Conservation (phyloP, 2,888 invertebrate genomes). For the Hesperia comma region DNA sequence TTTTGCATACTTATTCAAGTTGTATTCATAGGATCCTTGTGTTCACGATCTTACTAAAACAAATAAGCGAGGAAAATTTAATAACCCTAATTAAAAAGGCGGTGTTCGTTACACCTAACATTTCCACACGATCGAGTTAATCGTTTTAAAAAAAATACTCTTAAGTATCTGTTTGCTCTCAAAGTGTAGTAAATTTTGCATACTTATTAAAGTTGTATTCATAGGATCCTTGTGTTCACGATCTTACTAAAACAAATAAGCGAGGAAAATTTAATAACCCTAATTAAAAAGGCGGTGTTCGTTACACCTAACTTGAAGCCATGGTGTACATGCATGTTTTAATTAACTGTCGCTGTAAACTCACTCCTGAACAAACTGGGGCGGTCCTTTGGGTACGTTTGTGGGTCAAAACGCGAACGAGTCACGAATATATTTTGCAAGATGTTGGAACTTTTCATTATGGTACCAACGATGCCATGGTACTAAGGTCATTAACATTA, state of each 20-base stretch:
- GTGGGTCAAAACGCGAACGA: slow-evolving; percentile 29
- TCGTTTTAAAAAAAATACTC: too few species aligned
- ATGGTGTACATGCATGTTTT: slow-evolving; percentile 24
- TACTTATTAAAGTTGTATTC: too few species aligned
- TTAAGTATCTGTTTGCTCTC: too few species aligned
- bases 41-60: too few species aligned
- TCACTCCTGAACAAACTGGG: slow-evolving; percentile 27
- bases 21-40: too few species aligned
- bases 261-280: too few species aligned
- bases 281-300: background rate
- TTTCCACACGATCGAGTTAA: too few species aligned
- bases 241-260: too few species aligned
- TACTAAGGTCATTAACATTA: slow-evolving; percentile 7
- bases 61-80: too few species aligned
- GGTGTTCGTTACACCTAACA: background rate
- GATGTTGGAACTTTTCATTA: slow-evolving; percentile 5
- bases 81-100: background rate
- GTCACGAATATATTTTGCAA: slow-evolving; percentile 14
- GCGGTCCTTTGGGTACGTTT: slow-evolving; percentile 23
- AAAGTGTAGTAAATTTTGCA: too few species aligned
- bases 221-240: too few species aligned
- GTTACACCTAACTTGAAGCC: background rate
- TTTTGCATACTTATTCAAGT: too few species aligned
- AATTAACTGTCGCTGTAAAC: slow-evolving; percentile 24
- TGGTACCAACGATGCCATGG: background rate